Conservation (phyloP, 2,113 vertebrate genomes). For the Opisthocomus hoazin region DNA sequence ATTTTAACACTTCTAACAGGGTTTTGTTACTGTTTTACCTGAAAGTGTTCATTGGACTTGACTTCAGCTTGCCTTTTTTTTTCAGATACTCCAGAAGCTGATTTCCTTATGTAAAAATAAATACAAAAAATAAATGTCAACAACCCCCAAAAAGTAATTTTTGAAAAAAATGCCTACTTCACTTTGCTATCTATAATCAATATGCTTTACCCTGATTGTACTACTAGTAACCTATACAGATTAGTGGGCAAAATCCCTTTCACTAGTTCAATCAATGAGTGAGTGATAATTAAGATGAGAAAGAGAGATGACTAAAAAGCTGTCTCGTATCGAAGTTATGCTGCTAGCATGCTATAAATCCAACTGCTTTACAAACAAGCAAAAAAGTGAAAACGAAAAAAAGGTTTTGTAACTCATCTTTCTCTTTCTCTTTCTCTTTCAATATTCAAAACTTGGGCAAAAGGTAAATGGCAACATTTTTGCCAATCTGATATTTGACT, state of each 20-base stretch:
- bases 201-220: not conserved
- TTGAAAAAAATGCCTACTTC: not conserved
- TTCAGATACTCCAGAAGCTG: not conserved
- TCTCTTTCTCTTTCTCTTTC: constrained; percentile 54
- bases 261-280: not conserved
- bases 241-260: not conserved
- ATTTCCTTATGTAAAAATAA: not conserved
- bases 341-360: not conserved
- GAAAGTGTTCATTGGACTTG: not conserved
- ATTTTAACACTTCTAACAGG: not conserved
- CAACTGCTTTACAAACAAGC: not conserved
- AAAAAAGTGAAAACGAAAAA: constrained; percentile 53
- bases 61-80: not conserved
- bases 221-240: not conserved
- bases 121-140: not conserved
- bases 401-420: not conserved
- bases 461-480: not conserved
- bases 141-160: not conserved
- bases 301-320: not conserved
- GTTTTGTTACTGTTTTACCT: not conserved
- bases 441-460: not conserved
- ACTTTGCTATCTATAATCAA: not conserved
- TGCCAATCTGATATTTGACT: not conserved
- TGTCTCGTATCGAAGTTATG: not conserved
- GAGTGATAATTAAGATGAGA: not conserved